phyloP scores from a whole-genome alignment of 2,888 invertebrate genomes.

The Pterobdella sp. region DNA sequence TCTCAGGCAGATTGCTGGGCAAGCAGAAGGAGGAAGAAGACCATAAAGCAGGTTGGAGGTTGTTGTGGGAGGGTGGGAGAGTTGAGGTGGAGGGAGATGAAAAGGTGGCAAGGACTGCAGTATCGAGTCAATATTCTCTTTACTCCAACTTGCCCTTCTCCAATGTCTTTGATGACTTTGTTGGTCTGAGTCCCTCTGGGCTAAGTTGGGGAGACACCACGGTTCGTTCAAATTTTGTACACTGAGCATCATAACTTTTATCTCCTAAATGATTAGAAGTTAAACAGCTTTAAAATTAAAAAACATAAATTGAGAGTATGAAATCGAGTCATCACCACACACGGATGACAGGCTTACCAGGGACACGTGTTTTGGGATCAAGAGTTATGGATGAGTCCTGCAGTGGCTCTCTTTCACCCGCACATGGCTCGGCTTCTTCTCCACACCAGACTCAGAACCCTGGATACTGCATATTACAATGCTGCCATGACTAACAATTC shows the following conservation, averaged over 20 bases:
- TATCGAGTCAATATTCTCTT: slow-evolving; percentile 46
- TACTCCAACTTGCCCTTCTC: slow-evolving; percentile 47
- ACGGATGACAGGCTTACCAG: slow-evolving; percentile 42
- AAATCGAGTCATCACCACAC: not conserved
- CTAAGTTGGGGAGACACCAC: slow-evolving; percentile 44
- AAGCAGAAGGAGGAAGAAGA: not conserved
- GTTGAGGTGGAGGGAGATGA: slow-evolving; percentile 44
- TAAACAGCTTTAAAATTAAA: not conserved
- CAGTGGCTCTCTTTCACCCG: slow-evolving; percentile 43
- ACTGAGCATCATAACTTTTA: not conserved
- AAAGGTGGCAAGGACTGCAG: slow-evolving; percentile 41
- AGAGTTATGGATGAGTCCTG: slow-evolving; percentile 51
- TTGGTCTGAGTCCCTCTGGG: slow-evolving; percentile 48
- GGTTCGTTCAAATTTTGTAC: slow-evolving; percentile 11
- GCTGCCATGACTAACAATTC: slow-evolving; percentile 41
- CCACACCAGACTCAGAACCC: slow-evolving; percentile 43
- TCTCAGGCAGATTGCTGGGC: not conserved
- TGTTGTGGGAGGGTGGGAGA: slow-evolving; percentile 45
- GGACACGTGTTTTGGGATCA: slow-evolving; percentile 52
- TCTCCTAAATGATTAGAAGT: not conserved
- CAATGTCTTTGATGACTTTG: slow-evolving; percentile 48
- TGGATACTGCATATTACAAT: slow-evolving; percentile 41
- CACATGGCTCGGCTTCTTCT: slow-evolving; percentile 43
- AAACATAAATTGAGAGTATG: not conserved
- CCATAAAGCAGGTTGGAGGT: slow-evolving; percentile 43